These are phyloP conservation scores for Stratiomys singularior DNA, from an alignment of 2,888 invertebrate species.

Conservation along the genomic window DNA sequence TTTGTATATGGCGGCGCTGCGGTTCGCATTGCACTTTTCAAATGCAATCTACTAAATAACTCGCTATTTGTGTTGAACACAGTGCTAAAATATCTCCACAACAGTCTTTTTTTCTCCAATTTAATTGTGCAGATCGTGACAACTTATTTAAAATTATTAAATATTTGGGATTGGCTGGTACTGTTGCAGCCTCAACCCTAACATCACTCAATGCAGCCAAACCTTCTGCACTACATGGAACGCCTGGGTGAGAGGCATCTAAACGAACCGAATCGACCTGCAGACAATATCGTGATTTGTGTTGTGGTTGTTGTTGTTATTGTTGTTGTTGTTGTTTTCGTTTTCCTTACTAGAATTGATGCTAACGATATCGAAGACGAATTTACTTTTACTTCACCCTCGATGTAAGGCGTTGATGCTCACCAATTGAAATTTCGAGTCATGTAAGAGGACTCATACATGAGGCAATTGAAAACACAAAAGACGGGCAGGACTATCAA, in stretches of 20 bases:
- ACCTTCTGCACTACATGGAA: neutral
- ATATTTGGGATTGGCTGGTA: constrained; percentile 49
- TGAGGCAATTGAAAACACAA: neutral
- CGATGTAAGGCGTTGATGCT: neutral
- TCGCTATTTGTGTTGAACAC: constrained; percentile 49
- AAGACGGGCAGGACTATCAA: too few relatives aligned
- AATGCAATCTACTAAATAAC: constrained; percentile 51
- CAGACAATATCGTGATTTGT: constrained; percentile 33
- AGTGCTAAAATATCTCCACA: constrained; percentile 49
- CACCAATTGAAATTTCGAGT: neutral
- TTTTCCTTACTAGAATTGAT: neutral
- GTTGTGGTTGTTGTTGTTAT: neutral
- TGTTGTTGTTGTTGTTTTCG: neutral
- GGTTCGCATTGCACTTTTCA: constrained; percentile 41
- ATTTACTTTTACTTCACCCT: constrained; percentile 46
- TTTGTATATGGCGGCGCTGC: constrained; percentile 12
- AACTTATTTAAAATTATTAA: constrained; percentile 52
- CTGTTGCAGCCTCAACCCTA: neutral
- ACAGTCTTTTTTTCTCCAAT: constrained; percentile 46
- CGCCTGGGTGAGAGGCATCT: constrained; percentile 28
- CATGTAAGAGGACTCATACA: neutral
- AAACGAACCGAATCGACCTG: constrained; percentile 25
- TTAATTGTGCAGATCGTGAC: constrained; percentile 52
- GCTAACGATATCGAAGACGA: constrained; percentile 44
- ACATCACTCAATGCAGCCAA: neutral